phyloP scores from a whole-genome alignment of 1,140 invertebrate species.

The Hyposmocoma kahamanoa region DNA sequence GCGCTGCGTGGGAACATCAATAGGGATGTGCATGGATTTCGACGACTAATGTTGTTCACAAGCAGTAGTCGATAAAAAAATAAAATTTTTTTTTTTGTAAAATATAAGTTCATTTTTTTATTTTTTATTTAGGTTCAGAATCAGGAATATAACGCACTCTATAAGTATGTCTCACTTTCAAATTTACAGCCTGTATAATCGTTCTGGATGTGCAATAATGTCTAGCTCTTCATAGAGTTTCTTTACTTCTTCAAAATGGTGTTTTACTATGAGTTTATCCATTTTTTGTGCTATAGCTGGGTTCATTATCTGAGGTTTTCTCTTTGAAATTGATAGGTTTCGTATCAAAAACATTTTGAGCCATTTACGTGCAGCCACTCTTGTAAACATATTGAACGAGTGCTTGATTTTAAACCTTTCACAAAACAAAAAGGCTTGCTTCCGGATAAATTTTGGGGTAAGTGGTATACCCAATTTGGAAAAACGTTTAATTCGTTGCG shows the following conservation, averaged over 20 bases:
- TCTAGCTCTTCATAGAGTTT: slow-evolving; percentile 30
- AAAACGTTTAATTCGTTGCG: slow-evolving; percentile 1
- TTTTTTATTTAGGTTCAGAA: no score
- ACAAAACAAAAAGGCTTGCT: slow-evolving; percentile 14
- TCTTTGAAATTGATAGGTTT: slow-evolving; percentile 9
- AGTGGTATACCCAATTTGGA: neutral
- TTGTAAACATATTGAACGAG: slow-evolving; percentile 14
- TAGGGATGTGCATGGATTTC: no score
- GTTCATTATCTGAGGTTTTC: slow-evolving; percentile 46
- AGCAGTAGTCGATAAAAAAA: no score
- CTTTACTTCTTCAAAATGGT: slow-evolving; percentile 36
- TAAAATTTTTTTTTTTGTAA: no score
- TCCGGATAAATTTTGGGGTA: slow-evolving; percentile 9
- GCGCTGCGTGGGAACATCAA: no score
- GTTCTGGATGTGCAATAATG: slow-evolving; percentile 30
- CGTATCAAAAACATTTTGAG: slow-evolving; percentile 21
- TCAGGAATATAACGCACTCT: no score
- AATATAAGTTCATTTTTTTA: no score
- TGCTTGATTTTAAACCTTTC: slow-evolving; percentile 9
- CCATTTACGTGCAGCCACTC: slow-evolving; percentile 25
- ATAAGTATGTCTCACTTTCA: no score
- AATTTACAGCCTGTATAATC: no score
- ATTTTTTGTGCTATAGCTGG: slow-evolving; percentile 48
- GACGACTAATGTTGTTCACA: no score
- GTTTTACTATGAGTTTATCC: slow-evolving; percentile 33